These are phyloP conservation scores for Oxycera nigricornis DNA, from an alignment of 2,888 invertebrate species.

Conservation along the genomic window DNA sequence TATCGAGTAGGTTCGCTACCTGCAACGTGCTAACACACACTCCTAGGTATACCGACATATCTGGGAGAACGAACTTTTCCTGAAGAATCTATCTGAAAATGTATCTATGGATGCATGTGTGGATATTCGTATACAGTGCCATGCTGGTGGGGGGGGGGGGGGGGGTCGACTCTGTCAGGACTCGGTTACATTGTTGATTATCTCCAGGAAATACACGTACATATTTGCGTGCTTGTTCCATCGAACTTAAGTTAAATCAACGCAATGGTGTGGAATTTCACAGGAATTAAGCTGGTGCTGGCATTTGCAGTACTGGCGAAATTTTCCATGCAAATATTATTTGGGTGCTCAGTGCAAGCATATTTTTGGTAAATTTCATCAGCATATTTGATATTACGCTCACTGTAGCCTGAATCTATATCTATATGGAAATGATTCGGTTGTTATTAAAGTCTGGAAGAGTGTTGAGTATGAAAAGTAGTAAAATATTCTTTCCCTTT, in stretches of 20 bases:
- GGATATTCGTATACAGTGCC: neutral
- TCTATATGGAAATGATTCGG: too few relatives aligned
- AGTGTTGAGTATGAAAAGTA: too few relatives aligned
- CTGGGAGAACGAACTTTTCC: neutral
- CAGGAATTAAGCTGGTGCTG: neutral
- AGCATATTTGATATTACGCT: too few relatives aligned
- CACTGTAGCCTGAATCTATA: too few relatives aligned
- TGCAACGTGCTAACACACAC: neutral
- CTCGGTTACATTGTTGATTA: neutral
- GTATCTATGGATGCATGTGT: neutral
- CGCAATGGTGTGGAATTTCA: constrained; percentile 1
- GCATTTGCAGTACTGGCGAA: neutral
- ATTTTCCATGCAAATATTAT: neutral
- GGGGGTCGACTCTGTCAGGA: neutral
- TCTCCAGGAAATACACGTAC: neutral
- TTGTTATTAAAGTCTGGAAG: too few relatives aligned
- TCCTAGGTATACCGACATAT: neutral
- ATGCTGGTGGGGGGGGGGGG: neutral
- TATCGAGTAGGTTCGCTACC: neutral
- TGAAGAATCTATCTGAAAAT: neutral
- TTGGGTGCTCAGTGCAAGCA: too few relatives aligned
- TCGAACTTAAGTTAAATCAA: neutral
- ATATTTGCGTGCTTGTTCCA: constrained; percentile 7
- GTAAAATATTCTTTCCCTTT: too few relatives aligned
- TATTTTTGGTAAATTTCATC: too few relatives aligned